Conservation (phyloP, 2,797 vertebrate species). For the Rhyacichthys aspro region DNA sequence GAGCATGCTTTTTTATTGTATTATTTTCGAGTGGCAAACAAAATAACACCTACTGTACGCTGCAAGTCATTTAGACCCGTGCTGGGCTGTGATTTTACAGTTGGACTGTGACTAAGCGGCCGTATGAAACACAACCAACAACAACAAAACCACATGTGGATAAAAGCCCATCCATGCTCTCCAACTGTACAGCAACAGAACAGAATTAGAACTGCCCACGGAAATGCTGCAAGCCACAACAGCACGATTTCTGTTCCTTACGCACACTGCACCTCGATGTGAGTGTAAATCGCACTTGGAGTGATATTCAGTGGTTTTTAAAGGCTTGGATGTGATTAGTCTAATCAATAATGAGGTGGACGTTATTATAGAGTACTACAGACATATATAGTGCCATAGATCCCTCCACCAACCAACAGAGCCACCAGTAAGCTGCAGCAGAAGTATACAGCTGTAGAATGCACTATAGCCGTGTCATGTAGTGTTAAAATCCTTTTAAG, state of each 20-base stretch:
- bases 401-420: too few species aligned
- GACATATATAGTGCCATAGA: too few species aligned
- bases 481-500: too few species aligned
- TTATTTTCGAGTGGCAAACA: conserved; percentile 3
- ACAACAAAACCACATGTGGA: conserved; percentile 16
- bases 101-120: conserved; percentile 17
- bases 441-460: too few species aligned
- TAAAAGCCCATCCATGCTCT: conserved; percentile 2
- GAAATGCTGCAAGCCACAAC: neutral
- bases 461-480: too few species aligned
- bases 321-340: too few species aligned
- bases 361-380: too few species aligned
- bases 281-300: too few species aligned
- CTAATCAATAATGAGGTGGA: too few species aligned
- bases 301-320: too few species aligned
- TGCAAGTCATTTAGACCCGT: conserved; percentile 3
- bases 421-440: too few species aligned
- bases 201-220: conserved; percentile 6
- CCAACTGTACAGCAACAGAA: neutral
- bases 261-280: neutral
- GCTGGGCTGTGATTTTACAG: conserved; percentile 5
- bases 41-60: conserved; percentile 5
- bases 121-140: conserved; percentile 11
- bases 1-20: neutral
- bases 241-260: neutral